phyloP scores from a whole-genome alignment of 2,797 vertebrate genomes.

The Phalanger gymnotis region DNA sequence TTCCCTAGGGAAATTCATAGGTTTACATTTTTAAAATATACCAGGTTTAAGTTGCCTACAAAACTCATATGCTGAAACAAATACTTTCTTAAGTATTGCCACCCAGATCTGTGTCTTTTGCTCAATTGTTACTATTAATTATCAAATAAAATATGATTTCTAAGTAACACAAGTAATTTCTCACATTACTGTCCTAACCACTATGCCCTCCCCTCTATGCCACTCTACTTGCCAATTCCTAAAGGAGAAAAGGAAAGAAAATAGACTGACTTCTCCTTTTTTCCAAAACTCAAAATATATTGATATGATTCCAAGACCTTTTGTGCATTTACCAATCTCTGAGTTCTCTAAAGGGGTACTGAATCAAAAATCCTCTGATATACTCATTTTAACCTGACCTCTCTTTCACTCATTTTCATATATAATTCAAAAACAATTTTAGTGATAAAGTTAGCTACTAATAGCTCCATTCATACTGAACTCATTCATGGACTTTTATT shows the following conservation, averaged over 20 bases:
- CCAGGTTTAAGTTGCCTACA: too few relatives aligned
- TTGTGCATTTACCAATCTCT: not conserved
- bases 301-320: not conserved
- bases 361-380: not conserved
- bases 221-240: not conserved
- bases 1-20: too few relatives aligned
- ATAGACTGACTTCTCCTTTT: not conserved
- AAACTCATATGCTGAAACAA: too few relatives aligned
- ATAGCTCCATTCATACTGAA: not conserved
- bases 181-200: not conserved
- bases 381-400: not conserved
- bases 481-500: not conserved
- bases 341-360: not conserved
- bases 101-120: too few relatives aligned
- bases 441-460: not conserved
- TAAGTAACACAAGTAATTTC: too few relatives aligned
- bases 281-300: not conserved
- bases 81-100: too few relatives aligned
- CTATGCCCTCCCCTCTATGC: not conserved
- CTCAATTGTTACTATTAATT: too few relatives aligned
- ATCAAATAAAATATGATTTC: too few relatives aligned
- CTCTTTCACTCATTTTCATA: not conserved
- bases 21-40: too few relatives aligned
- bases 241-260: not conserved
- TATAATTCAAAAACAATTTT: not conserved